These are phyloP conservation scores for Drosophila prosaltans DNA, from an alignment of 1,140 invertebrate species.

Conservation along the genomic window DNA sequence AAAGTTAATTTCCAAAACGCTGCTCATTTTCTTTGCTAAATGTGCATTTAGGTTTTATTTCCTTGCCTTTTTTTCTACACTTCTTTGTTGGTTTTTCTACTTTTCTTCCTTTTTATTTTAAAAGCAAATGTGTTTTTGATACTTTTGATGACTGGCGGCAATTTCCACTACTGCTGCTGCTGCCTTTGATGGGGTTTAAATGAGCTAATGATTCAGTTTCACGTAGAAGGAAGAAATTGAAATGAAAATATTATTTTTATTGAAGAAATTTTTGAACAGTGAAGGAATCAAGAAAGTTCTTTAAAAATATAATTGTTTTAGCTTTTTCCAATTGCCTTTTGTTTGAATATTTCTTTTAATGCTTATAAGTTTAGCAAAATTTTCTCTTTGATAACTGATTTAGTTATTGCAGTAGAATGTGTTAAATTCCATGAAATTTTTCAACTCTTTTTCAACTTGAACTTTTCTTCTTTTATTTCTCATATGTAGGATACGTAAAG, in stretches of 20 bases:
- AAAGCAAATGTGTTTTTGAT: conserved; percentile 71
- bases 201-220: conserved; percentile 25
- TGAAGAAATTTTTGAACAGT: too few species aligned
- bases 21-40: conserved; percentile 74
- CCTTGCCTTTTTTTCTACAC: conserved; percentile 22
- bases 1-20: conserved; percentile 78
- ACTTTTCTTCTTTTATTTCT: not conserved
- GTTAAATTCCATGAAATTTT: too few species aligned
- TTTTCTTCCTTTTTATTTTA: conserved; percentile 16
- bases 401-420: too few species aligned
- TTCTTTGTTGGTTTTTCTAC: conserved; percentile 35
- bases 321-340: too few species aligned
- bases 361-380: too few species aligned
- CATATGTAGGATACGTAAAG: not conserved
- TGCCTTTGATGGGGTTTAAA: conserved; percentile 54
- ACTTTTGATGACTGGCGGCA: conserved; percentile 28
- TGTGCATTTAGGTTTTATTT: conserved; percentile 61
- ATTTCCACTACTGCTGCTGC: conserved; percentile 16
- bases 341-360: too few species aligned
- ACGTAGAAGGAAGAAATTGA: not conserved
- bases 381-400: too few species aligned
- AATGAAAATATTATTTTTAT: too few species aligned
- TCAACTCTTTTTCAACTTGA: too few species aligned
- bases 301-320: too few species aligned
- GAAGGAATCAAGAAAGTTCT: too few species aligned